Conservation (phyloP, 1,140 invertebrate genomes). For the Drosophila paulistorum region DNA sequence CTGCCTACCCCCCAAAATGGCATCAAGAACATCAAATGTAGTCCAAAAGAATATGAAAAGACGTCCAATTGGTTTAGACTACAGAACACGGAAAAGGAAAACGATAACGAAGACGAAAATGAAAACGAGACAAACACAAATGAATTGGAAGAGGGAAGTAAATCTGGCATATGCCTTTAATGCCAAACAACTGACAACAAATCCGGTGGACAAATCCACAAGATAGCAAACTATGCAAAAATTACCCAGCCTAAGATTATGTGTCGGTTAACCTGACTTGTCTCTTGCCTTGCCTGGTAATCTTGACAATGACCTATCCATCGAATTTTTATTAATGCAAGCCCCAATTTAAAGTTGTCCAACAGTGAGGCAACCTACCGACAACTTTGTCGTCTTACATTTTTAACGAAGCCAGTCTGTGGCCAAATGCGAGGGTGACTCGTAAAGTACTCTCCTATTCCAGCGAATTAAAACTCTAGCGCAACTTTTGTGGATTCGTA, state of each 20-base stretch:
- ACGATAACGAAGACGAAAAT: neutral
- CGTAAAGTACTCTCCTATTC: neutral
- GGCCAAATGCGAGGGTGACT: neutral
- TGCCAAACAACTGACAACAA: constrained; percentile 26
- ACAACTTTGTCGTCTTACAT: constrained; percentile 1
- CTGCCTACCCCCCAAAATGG: constrained; percentile 22
- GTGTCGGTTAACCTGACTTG: neutral
- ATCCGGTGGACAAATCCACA: neutral
- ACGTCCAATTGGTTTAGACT: constrained; percentile 4
- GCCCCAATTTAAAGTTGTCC: constrained; percentile 10
- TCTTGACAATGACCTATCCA: constrained; percentile 6
- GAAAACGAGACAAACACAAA: neutral
- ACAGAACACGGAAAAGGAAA: neutral
- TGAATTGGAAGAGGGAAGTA: constrained; percentile 22
- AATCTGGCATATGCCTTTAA: constrained; percentile 57
- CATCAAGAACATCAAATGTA: constrained; percentile 33
- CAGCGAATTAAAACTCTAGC: neutral
- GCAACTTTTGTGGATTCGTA: neutral
- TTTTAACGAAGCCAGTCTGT: neutral
- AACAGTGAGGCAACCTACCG: neutral
- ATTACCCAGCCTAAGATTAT: neutral
- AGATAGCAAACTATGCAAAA: constrained; percentile 1
- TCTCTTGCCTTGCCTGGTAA: neutral
- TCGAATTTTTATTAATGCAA: constrained; percentile 65
- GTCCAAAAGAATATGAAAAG: neutral